Evolutionary conservation across 2,888 invertebrate genomes (phyloP).

Genomic region (Marasmarcha lunaedactyla): DNA sequence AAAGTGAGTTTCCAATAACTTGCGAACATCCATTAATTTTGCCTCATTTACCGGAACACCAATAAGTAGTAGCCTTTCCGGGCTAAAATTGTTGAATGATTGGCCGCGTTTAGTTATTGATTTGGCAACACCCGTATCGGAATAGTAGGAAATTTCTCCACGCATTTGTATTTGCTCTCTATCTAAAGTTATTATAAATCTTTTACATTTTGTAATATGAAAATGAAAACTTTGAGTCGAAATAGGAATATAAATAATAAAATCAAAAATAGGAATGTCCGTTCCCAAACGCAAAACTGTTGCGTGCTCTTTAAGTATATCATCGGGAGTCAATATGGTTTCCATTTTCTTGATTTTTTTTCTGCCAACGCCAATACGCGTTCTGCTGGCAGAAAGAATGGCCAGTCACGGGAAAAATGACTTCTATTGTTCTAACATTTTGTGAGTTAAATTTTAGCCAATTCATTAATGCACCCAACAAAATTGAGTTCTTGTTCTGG

Average conservation of each 20-base stretch:
- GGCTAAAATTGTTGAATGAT: neutral
- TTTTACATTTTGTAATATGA: slow-evolving; percentile 6
- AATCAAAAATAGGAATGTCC: slow-evolving; percentile 3
- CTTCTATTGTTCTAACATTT: too few relatives aligned
- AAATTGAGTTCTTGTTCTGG: too few relatives aligned
- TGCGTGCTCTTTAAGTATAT: slow-evolving; percentile 5
- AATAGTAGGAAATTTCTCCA: slow-evolving; percentile 1
- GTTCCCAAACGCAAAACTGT: slow-evolving; percentile 6
- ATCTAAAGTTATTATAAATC: slow-evolving; percentile 1
- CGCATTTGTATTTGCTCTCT: slow-evolving; percentile 1
- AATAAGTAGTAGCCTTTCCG: neutral
- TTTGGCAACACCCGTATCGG: slow-evolving; percentile 2
- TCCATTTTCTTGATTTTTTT: slow-evolving; percentile 13
- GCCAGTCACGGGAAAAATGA: too few relatives aligned
- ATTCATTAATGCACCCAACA: too few relatives aligned
- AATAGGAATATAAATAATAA: slow-evolving; percentile 2
- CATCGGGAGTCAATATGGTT: slow-evolving; percentile 2
- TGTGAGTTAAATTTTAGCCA: too few relatives aligned
- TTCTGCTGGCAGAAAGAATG: too few relatives aligned
- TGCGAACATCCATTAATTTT: neutral
- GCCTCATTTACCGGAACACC: neutral
- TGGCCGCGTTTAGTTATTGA: slow-evolving; percentile 1
- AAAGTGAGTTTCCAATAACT: slow-evolving; percentile 2
- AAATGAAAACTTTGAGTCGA: slow-evolving; percentile 6
- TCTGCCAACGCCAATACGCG: too few relatives aligned